Evolutionary conservation across 2,113 vertebrate genomes (phyloP).

Genomic region (Rhinolophus sinicus): DNA sequence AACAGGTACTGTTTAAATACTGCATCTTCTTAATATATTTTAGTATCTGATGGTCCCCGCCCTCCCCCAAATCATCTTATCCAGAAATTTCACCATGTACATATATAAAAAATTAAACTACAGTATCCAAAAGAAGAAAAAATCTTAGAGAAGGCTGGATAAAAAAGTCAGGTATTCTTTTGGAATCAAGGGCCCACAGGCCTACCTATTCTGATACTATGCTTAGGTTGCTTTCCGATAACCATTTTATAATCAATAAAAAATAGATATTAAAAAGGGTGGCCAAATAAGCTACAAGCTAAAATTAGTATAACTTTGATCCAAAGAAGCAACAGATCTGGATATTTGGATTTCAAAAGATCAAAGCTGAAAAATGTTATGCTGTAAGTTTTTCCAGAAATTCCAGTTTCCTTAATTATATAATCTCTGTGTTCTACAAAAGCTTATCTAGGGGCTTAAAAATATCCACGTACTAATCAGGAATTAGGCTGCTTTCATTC

Average conservation of each 20-base stretch:
- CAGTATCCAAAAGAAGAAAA: not conserved
- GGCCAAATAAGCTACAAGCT: not conserved
- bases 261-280: not conserved
- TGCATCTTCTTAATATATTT: not conserved
- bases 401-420: slow-evolving; percentile 22
- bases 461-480: not conserved
- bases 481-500: slow-evolving; percentile 9
- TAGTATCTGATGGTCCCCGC: not conserved
- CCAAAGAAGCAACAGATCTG: not conserved
- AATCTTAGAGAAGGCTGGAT: not conserved
- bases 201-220: not conserved
- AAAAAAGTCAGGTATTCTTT: not conserved
- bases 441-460: slow-evolving; percentile 18
- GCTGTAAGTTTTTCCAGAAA: not conserved
- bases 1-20: not conserved
- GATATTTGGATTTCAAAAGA: slow-evolving; percentile 49
- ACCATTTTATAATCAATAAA: not conserved
- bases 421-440: slow-evolving; percentile 15
- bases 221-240: not conserved
- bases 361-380: slow-evolving; percentile 32
- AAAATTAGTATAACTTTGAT: not conserved
- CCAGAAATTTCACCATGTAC: not conserved
- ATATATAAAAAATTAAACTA: not conserved
- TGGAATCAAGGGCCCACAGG: not conserved
- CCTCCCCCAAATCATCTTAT: not conserved